These are phyloP conservation scores for Jacana jacana DNA, from an alignment of 2,113 vertebrate genomes.

Conservation along the genomic window DNA sequence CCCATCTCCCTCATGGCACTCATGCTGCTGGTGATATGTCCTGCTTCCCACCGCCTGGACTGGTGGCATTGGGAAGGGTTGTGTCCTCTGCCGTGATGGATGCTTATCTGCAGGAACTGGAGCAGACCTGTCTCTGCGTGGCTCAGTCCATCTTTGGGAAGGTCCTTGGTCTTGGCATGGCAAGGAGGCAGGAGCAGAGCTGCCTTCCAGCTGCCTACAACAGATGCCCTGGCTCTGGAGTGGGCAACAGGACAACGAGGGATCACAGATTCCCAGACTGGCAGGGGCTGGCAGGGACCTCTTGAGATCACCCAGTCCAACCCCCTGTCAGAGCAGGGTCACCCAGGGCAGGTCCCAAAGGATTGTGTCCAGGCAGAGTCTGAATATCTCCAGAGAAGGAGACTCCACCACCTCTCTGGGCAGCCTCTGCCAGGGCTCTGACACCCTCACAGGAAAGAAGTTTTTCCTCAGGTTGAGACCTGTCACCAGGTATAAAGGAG, in stretches of 20 bases:
- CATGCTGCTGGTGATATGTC: fast-evolving
- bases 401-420: neutral
- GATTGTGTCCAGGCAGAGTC: neutral
- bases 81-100: neutral
- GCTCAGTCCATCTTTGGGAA: neutral
- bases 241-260: neutral
- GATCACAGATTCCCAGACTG: neutral
- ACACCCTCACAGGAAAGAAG: neutral
- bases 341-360: neutral
- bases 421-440: neutral
- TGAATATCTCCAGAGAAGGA: neutral
- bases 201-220: neutral
- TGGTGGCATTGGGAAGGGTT: neutral
- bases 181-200: neutral
- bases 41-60: neutral
- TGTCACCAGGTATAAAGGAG: neutral
- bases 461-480: neutral
- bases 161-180: neutral
- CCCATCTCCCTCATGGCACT: neutral
- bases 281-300: neutral
- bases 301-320: neutral
- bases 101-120: neutral
- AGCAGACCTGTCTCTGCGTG: neutral
- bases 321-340: neutral
- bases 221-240: fast-evolving